A percentile compares a stretch with the other conserved stretches of the same genome.
phyloP scores from a whole-genome alignment of 2,888 invertebrate genomes.

The Troides oblongomaculatus region DNA sequence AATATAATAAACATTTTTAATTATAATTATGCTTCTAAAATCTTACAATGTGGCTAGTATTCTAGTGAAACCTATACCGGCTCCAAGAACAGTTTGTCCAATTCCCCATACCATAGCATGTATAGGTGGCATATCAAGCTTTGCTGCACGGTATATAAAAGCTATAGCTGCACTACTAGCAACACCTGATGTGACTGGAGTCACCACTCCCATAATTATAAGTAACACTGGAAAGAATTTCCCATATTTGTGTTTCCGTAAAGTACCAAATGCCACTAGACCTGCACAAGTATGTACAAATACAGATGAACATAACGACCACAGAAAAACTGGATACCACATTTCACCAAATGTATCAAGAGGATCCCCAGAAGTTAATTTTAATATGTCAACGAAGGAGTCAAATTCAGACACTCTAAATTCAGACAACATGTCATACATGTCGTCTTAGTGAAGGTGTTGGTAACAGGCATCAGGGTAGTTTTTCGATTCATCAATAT shows the following conservation, averaged over 20 bases:
- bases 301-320: conserved; percentile 96
- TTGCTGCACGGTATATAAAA: conserved; percentile 94
- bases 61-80: conserved; percentile 94
- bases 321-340: conserved; percentile 98
- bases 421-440: conserved; percentile 81
- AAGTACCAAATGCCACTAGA: conserved; percentile 92
- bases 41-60: conserved; percentile 93
- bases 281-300: conserved; percentile 96
- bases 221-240: conserved; percentile 95
- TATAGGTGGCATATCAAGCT: conserved; percentile 92
- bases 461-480: conserved; percentile 71
- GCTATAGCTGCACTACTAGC: conserved; percentile 95
- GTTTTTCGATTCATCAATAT: conserved; percentile 43
- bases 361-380: conserved; percentile 82
- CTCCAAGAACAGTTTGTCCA: conserved; percentile 93
- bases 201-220: conserved; percentile 92
- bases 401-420: conserved; percentile 82
- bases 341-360: conserved; percentile 91
- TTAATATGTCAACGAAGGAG: conserved; percentile 85
- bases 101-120: conserved; percentile 97
- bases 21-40: conserved; percentile 11
- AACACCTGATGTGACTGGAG: conserved; percentile 92
- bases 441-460: conserved; percentile 63
- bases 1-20: conserved; percentile 8
- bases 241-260: conserved; percentile 96